Evolutionary conservation across 2,888 invertebrate species (phyloP), one percentile per base, ranked within the genome.

Genomic region (Synanthedon andrenaeformis): DNA sequence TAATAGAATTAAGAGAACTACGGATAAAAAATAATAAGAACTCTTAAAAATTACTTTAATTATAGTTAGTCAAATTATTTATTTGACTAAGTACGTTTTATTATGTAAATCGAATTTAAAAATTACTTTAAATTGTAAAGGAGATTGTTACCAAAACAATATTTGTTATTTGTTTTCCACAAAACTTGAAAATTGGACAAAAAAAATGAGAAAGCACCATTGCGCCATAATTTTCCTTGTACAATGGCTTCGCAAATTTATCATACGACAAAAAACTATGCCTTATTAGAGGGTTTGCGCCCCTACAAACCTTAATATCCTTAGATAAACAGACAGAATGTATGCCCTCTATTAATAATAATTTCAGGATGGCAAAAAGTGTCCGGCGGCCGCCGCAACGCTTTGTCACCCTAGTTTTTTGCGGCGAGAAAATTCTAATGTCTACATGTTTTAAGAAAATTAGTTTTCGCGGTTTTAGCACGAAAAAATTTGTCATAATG

Each of bases 341-440:
- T 82, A 82, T 82, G 80, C 70, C 69, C 62, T 61, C 77, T 66
- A 85, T 85, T 86, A 79, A 82, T 86, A 81, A 84, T 85, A 80
- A 84, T 83, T 84, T 82, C 65, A 61, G 72, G 72, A 64, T 56
- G 55, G 67, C 82, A 82, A 85, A 85, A 86, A 82, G 63, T 65
- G 62, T 59, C 59, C 60, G 60, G 55, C 50, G 54, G 57, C 54
- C 59, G 52, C 59, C 48, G 51, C 45, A 41, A 41, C 49, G 54
- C 55, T 57, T 57, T 57, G 55, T 52, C 54, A 42, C 54, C 53
- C 55, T 42, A 41, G 42, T 57, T 58, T 60, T 59, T 60, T 59
- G 52, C n/a, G 52, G 45, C 5, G 41, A 55, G 54, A 51, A 54
- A 55, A 61, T 69, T 82, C 82, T 53, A 52, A 54, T n/a, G 48